A percentile compares a stretch with the other conserved stretches of the same genome.
Evolutionary conservation across 2,888 invertebrate species (phyloP).

Genomic region (Orthosia gracilis): DNA sequence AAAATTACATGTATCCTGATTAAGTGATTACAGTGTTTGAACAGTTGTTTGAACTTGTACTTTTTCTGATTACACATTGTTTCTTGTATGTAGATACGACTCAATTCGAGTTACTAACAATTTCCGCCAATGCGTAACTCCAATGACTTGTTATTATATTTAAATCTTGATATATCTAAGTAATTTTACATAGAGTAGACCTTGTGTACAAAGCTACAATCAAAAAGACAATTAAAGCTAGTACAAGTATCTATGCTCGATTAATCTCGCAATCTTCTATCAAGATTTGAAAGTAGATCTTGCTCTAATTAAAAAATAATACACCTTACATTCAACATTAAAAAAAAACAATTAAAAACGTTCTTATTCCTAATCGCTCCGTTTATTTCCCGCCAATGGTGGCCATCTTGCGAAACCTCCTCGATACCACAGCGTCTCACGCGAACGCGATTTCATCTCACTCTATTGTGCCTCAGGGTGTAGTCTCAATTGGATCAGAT

Average conservation of each 20-base stretch:
- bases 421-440: slow-evolving; percentile 51
- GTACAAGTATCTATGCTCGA: neutral
- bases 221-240: neutral
- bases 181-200: neutral
- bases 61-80: slow-evolving; percentile 16
- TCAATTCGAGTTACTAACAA: neutral
- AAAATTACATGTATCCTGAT: slow-evolving; percentile 17
- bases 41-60: slow-evolving; percentile 29
- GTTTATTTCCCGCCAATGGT: slow-evolving; percentile 39
- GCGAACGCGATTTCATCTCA: slow-evolving; percentile 63
- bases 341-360: neutral
- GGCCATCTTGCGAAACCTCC: slow-evolving; percentile 41
- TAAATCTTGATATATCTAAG: no score
- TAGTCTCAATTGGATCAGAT: slow-evolving; percentile 39
- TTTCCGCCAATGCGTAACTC: neutral
- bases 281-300: neutral
- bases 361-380: slow-evolving; percentile 25
- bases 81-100: neutral
- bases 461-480: slow-evolving; percentile 48
- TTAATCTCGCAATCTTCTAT: neutral
- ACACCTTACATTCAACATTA: neutral
- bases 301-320: neutral
- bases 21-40: slow-evolving; percentile 13
- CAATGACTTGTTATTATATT: neutral
- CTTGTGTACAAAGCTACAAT: no score